These are phyloP conservation scores for Pecten maximus DNA, from an alignment of 2,888 invertebrate species.

Conservation along the genomic window DNA sequence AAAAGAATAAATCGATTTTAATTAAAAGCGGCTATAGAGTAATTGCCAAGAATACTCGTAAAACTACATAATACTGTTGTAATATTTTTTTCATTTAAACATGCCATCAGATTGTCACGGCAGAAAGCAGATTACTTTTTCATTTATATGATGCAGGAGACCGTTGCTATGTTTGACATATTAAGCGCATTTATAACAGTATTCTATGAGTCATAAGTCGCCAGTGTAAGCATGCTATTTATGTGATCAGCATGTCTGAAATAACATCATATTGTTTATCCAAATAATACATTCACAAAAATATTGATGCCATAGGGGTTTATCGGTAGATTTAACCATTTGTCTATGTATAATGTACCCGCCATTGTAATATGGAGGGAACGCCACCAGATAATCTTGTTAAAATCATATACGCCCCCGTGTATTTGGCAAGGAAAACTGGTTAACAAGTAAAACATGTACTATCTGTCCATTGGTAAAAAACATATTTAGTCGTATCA, in stretches of 20 bases:
- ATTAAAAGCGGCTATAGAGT: no score
- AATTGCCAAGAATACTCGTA: no score
- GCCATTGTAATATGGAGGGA: background rate
- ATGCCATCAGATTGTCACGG: no score
- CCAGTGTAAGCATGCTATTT: background rate
- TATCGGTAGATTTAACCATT: background rate
- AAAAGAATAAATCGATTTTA: no score
- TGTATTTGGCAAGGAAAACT: slow-evolving; percentile 24
- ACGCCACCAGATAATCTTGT: background rate
- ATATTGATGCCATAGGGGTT: background rate
- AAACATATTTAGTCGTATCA: background rate
- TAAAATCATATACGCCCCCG: background rate
- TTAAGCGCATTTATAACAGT: no score
- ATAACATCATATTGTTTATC: background rate
- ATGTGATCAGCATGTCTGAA: background rate
- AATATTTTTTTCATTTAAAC: no score
- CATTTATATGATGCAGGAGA: no score
- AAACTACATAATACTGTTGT: no score
- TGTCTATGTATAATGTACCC: background rate
- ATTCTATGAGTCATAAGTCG: no score
- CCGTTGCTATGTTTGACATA: no score
- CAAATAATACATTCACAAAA: background rate
- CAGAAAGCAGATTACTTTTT: no score
- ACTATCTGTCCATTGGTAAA: background rate
- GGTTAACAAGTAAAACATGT: background rate